A percentile compares a stretch with the other conserved stretches of the same genome.
phyloP scores from a whole-genome alignment of 2,797 vertebrate species.

The Poeciliopsis turneri region DNA sequence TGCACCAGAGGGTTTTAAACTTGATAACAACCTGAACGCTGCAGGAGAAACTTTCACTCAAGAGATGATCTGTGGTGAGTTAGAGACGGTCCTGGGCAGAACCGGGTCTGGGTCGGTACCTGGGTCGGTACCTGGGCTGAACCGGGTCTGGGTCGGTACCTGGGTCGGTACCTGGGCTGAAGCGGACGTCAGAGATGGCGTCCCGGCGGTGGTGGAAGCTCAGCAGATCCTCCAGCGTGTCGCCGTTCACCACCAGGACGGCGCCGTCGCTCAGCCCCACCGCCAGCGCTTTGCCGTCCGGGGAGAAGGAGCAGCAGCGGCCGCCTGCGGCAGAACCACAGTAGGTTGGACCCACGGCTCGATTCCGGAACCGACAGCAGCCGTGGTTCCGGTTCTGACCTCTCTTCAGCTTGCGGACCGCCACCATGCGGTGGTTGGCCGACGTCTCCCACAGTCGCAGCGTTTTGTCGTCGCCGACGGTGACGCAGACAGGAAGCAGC shows the following conservation, averaged over 20 bases:
- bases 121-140: no score
- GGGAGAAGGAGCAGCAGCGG: constrained; percentile 94
- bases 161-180: constrained; percentile 69
- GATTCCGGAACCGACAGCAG: no score
- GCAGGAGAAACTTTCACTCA: no score
- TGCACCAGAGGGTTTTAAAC: no score
- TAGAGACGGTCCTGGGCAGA: no score
- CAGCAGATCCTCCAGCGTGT: constrained; percentile 95
- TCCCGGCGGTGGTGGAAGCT: constrained; percentile 95
- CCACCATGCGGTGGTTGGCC: constrained; percentile 94
- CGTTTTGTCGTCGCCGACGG: constrained; percentile 94
- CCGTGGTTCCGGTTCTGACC: constrained; percentile 69
- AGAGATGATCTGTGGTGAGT: no score
- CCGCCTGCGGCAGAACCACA: constrained; percentile 80
- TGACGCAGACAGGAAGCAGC: constrained; percentile 91
- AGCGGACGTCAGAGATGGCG: constrained; percentile 93
- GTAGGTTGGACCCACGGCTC: no score
- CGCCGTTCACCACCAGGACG: constrained; percentile 94
- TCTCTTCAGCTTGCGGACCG: constrained; percentile 97
- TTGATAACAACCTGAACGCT: no score
- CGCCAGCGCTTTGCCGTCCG: constrained; percentile 93
- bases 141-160: no score
- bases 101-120: no score
- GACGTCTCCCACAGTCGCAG: constrained; percentile 96
- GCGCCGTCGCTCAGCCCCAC: constrained; percentile 94